phyloP scores from a whole-genome alignment of 2,888 invertebrate genomes.

The Heterodera filipjevi region DNA sequence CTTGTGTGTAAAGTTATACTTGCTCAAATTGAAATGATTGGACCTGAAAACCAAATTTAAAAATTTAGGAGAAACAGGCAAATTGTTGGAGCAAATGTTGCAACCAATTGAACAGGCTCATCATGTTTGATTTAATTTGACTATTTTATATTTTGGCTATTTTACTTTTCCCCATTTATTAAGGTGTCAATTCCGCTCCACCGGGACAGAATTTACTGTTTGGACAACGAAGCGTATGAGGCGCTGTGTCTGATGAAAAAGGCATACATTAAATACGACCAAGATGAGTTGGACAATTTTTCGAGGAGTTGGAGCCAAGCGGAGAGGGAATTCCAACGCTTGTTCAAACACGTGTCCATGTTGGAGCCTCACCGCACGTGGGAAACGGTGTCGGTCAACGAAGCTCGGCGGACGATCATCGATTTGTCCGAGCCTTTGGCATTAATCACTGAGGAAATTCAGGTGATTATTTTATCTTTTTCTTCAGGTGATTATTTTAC shows the following conservation, averaged over 20 bases:
- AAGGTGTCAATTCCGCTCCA: background rate
- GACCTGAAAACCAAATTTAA: too few relatives aligned
- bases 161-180: background rate
- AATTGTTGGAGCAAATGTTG: background rate
- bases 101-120: background rate
- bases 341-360: background rate
- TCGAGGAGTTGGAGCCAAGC: background rate
- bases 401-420: slow-evolving; percentile 18
- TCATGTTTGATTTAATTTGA: background rate
- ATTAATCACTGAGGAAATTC: slow-evolving; percentile 28
- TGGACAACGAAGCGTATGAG: background rate
- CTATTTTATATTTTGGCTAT: background rate
- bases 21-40: too few relatives aligned
- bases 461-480: slow-evolving; percentile 25
- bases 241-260: background rate
- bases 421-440: slow-evolving; percentile 31
- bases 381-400: slow-evolving; percentile 36
- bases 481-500: too few relatives aligned
- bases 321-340: background rate
- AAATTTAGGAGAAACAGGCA: background rate
- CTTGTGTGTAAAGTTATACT: too few relatives aligned
- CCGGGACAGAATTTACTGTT: background rate
- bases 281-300: background rate
- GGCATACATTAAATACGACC: background rate
- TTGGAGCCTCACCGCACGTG: slow-evolving; percentile 20